Conservation (phyloP, 2,113 vertebrate species). For the Etheostoma cragini region DNA sequence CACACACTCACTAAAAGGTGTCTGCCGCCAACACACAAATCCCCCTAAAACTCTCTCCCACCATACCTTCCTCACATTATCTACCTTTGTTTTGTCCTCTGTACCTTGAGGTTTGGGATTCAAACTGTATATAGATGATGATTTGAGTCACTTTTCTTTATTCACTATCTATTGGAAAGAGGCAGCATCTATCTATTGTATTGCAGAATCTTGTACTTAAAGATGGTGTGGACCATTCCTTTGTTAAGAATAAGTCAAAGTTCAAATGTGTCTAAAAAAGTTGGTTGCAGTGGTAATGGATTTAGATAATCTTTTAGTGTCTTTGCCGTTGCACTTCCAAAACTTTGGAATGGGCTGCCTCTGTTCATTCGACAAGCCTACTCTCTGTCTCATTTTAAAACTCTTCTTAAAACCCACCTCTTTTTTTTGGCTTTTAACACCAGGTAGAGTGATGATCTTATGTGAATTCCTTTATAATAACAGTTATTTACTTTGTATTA, state of each 20-base stretch:
- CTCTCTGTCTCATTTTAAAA: too few species aligned
- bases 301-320: not conserved
- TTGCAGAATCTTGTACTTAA: constrained; percentile 3
- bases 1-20: constrained; percentile 35
- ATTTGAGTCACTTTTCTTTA: constrained; percentile 10
- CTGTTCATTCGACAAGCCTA: too few species aligned
- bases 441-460: too few species aligned
- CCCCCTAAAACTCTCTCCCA: constrained; percentile 37
- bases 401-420: too few species aligned
- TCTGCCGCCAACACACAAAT: constrained; percentile 47
- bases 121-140: constrained; percentile 22
- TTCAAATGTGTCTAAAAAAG: not conserved
- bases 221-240: not conserved
- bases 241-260: not conserved
- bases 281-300: not conserved
- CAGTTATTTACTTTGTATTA: too few species aligned
- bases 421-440: too few species aligned
- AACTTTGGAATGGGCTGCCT: too few species aligned
- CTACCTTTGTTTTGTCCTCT: constrained; percentile 58
- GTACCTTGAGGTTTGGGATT: constrained; percentile 29
- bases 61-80: constrained; percentile 43
- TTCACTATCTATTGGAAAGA: not conserved
- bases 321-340: too few species aligned
- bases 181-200: not conserved
- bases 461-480: too few species aligned